Evolutionary conservation across 2,888 invertebrate genomes (phyloP).

Genomic region (Drosophila picticornis): DNA sequence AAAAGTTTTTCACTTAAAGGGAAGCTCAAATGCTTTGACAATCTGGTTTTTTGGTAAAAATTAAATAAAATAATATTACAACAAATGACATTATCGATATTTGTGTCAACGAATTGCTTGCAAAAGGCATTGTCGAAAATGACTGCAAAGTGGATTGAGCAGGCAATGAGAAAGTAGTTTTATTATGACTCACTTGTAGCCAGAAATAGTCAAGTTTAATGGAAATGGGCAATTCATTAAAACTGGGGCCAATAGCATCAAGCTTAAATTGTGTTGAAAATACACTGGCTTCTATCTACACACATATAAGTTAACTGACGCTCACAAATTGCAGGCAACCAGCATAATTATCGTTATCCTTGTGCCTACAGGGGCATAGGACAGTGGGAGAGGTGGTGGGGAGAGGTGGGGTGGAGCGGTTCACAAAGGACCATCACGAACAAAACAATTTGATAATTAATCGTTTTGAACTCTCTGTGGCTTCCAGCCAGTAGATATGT

Average conservation of each 20-base stretch:
- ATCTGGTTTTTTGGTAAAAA: not conserved
- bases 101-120: not conserved
- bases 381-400: not conserved
- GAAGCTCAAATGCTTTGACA: not conserved
- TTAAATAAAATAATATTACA: no score
- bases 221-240: conserved; percentile 16
- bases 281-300: not conserved
- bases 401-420: not conserved
- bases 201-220: conserved; percentile 5
- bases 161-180: not conserved
- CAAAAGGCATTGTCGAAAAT: not conserved
- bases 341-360: conserved; percentile 61
- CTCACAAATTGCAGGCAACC: conserved; percentile 21
- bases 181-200: not conserved
- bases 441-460: conserved; percentile 69
- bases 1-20: not conserved
- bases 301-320: conserved; percentile 7
- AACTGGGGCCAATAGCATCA: conserved; percentile 18
- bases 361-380: conserved; percentile 41
- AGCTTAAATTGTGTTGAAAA: conserved; percentile 29
- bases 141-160: not conserved
- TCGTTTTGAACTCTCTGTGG: conserved; percentile 53
- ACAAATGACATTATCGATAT: not conserved
- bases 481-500: conserved; percentile 32
- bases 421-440: conserved; percentile 52